Base-by-base conservation (phyloP, 2,113 vertebrate species). In the Lasiurus borealis region DNA sequence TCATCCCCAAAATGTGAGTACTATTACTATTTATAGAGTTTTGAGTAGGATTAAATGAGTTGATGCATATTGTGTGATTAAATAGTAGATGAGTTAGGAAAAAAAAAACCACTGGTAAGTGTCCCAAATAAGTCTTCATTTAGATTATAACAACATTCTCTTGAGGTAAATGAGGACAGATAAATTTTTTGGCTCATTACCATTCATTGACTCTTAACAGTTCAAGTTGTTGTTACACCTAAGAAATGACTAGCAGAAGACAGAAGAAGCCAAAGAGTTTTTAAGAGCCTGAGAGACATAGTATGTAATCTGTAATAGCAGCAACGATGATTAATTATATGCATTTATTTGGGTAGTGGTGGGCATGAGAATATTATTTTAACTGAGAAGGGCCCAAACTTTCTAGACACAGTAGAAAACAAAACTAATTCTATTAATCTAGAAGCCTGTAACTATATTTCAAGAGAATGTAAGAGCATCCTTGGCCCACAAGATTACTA, bases 61-160 rank as follows among this genome's bases (percentile, higher is more conserved):
- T 77, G 46, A 62, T 80, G 19, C 44, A 14, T 44, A 40, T 71
- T n/a, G 29, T 69, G 31, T 90, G 50, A 57, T 89, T 83, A 86
- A 93, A n/a, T 77, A 85, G n/a, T 21, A 84, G 40, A 48, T 27
- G 50, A 85, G 3, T 85, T 75, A 21, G 59, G n/a, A n/a, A 62
- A n/a, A 82, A 48, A 48, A 73, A 83, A n/a, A n/a, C n/a, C 66
- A 15, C 27, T 72, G 52, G 10, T 80, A 69, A 68, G 76, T 68
- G 27, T 71, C 62, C 8, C 72, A 80, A 80, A 14, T 81, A 54
- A 86, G 54, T 57, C n/a, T 64, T 73, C n/a, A 16, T 11, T 78
- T 83, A 68, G 84, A 69, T 93, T 62, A n/a, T 78, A 83, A 48
- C 57, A 87, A 80, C 29, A 77, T 78, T 96, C 89, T 95, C 19